Base-by-base conservation (phyloP, 1,140 invertebrate genomes). In the Drosophila repletoides region DNA sequence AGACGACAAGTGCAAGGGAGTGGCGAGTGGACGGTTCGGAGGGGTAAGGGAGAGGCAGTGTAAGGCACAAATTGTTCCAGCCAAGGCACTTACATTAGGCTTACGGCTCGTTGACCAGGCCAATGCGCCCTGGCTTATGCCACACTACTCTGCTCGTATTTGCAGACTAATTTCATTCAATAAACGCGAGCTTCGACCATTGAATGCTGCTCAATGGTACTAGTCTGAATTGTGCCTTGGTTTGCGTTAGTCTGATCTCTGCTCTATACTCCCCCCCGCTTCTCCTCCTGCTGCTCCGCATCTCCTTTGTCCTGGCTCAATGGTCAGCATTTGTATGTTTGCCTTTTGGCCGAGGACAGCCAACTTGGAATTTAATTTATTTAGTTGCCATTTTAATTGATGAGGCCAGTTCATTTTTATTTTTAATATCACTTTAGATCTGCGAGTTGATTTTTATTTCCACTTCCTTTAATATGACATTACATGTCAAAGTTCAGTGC, bases 81-180 rank as follows among this genome's bases (percentile, higher is more conserved):
- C 48, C 48, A 63, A 41, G 65, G 58, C 65, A 63, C 65, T 76
- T 81, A 83, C 73, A 73, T 83, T 73, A 83, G 77, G 69, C 77
- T 84, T 77, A 77, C 60, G 70, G 46, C 72, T 52, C 76, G 61
- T 55, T 75, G 60, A 67, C 76, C 73, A 70, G 73, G 21, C 77
- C 60, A 41, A 41, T 55, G 52, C 67, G 33, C 48, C 26, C 48
- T 45, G 55, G 58, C 72, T 69, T 77, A 83, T 84, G 64, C 67
- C 36, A 58, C 45, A 59, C 69, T 59, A n/a, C n/a, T n/a, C n/a
- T n/a, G n/a, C n/a, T n/a, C n/a, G n/a, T n/a, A 65, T 71, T 73
- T 59, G 51, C 69, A 59, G 69, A 77, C 79, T 77, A 76, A 84
- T 77, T 77, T 83, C 69, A 83, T 83, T 81, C 77, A 84, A 84